These are phyloP conservation scores for Mus musculus DNA, from an alignment of 2,113 vertebrate species.

Conservation along the genomic window GRCm39 chrX:101437001-101437500, in stretches of 20 bases:
- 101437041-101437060: conserved; percentile 22
- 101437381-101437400: not conserved
- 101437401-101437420: not conserved
- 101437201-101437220: conserved; percentile 44
- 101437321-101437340: conserved; percentile 23
- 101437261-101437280: conserved; percentile 24
- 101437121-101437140: conserved; percentile 32
- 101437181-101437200: not conserved
- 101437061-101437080: conserved; percentile 41
- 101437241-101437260: conserved; percentile 47
- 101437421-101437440: conserved; percentile 24
- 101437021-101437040: conserved; percentile 50
- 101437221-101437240: conserved; percentile 41
- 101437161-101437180: conserved; percentile 41
- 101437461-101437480: conserved; percentile 48
- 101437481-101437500: conserved; percentile 39
- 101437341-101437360: conserved; percentile 47
- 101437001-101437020: conserved; percentile 34
- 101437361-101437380: conserved; percentile 4
- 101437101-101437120: conserved; percentile 27
- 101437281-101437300: conserved; percentile 54
- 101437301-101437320: conserved; percentile 33
- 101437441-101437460: conserved; percentile 11
- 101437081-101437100: conserved; percentile 34
- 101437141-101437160: not conserved